phyloP scores from a whole-genome alignment of 2,797 vertebrate genomes.

The Xiphorhynchus erythropygius region DNA sequence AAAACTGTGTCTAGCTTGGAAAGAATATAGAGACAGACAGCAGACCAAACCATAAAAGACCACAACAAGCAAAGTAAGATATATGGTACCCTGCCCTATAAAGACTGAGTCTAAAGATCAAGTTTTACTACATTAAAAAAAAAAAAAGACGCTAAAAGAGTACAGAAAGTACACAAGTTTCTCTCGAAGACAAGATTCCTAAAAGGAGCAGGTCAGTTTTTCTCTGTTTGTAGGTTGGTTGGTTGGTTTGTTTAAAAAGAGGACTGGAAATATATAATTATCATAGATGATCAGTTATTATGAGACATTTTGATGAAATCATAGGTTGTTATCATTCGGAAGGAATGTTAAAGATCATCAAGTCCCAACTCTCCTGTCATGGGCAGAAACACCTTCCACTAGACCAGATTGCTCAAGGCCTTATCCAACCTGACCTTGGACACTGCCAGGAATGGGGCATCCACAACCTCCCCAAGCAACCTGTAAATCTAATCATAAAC shows the following conservation, averaged over 20 bases:
- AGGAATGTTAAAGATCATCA: neutral
- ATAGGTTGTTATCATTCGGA: neutral
- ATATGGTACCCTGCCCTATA: neutral
- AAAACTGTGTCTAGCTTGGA: neutral
- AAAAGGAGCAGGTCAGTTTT: neutral
- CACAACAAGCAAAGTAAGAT: no score
- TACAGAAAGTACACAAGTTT: neutral
- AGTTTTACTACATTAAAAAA: neutral
- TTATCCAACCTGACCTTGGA: neutral
- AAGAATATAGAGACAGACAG: neutral
- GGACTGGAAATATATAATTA: neutral
- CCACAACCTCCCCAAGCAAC: neutral
- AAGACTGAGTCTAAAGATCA: neutral
- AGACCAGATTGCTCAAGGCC: neutral
- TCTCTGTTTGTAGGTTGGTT: neutral
- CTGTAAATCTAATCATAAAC: neutral
- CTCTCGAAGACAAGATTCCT: neutral
- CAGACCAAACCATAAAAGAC: neutral
- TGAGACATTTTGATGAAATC: neutral
- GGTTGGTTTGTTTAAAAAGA: neutral
- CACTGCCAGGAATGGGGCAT: neutral
- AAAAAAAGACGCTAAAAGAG: neutral
- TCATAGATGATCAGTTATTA: neutral
- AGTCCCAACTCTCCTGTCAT: fast-evolving
- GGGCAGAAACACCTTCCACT: neutral